Base-by-base conservation (phyloP, 2,113 vertebrate species). In the Plecturocebus donacophilus region DNA sequence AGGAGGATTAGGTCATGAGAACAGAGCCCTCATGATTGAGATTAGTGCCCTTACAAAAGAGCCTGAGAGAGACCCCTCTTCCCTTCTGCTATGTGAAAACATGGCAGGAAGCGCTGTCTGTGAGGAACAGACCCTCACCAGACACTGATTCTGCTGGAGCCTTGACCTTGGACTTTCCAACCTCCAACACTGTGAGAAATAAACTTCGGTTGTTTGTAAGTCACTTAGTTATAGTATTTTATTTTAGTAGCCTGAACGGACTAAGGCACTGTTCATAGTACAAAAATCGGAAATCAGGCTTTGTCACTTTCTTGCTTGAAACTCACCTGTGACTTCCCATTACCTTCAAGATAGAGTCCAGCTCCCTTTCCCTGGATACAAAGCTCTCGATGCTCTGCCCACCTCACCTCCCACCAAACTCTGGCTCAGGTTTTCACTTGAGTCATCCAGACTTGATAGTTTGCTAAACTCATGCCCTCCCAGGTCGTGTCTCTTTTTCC, bases 31-130 rank as follows among this genome's bases (percentile, higher is more conserved):
- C 19, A 6, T 5, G 7, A 23, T 27, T 82, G 23, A 23, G 25
- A 19, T 40, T 35, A 81, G 35, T 35, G 19, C 13, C 77, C n/a
- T 66, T 66, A 83, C 54, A n/a, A 68, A 38, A 68, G 16, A 70
- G 21, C 56, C 23, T 0, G 1, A 75, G 79, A 90, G 75, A 49
- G 42, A 49, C 45, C 45, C 75, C 23, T 47, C 3, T 8, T 30
- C 30, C 71, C 20, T 61, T 27, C 32, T 30, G 5, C 20, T 54
- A 68, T 20, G 11, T n/a, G 84, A 68, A 64, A 66, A 70, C 32
- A 47, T 4, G 9, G 42, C 0, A 0, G 25, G 20, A 49, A 19
- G 32, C 1, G 16, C 47, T 8, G 6, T 42, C 5, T 25, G 4
- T 8, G n/a, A 86, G 56, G 25, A 35, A 47, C 0, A 8, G 32